Evolutionary conservation across 2,113 vertebrate species (phyloP).

Genomic region (Bucco capensis): DNA sequence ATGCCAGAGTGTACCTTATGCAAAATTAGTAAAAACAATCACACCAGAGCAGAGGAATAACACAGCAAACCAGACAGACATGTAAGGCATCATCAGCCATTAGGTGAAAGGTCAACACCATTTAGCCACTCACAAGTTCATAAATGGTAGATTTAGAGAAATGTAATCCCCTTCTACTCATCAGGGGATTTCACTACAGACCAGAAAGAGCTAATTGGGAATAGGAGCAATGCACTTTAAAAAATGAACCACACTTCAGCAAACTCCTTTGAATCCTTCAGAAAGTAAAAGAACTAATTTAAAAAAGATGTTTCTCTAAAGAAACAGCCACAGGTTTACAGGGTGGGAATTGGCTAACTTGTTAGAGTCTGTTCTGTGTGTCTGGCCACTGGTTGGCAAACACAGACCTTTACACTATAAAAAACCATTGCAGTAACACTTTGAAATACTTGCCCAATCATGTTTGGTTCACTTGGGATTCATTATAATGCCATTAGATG

Average conservation of each 20-base stretch:
- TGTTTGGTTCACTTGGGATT: conserved; percentile 77
- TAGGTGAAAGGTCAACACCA: conserved; percentile 66
- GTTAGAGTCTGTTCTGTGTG: conserved; percentile 48
- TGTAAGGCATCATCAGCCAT: conserved; percentile 29
- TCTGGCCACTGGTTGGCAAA: conserved; percentile 71
- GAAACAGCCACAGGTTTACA: conserved; percentile 58
- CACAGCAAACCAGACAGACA: conserved; percentile 49
- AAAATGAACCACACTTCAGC: conserved; percentile 37
- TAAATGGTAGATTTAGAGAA: conserved; percentile 73
- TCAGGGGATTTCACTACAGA: conserved; percentile 63
- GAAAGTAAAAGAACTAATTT: conserved; percentile 67
- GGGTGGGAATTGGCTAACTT: conserved; percentile 58
- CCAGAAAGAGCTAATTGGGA: conserved; percentile 65
- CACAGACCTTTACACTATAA: conserved; percentile 70
- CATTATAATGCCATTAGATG: conserved; percentile 78
- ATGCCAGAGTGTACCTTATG: conserved; percentile 59
- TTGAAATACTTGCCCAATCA: conserved; percentile 78
- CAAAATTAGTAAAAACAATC: conserved; percentile 51
- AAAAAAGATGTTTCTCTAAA: conserved; percentile 64
- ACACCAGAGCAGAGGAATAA: conserved; percentile 52
- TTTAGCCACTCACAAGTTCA: conserved; percentile 67
- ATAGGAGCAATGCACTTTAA: conserved; percentile 41
- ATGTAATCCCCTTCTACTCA: conserved; percentile 63
- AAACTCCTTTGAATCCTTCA: conserved; percentile 61
- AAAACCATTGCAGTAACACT: conserved; percentile 76